Evolutionary conservation across 1,140 invertebrate species (phyloP).

Genomic region (Aphelenchoides avenae): DNA sequence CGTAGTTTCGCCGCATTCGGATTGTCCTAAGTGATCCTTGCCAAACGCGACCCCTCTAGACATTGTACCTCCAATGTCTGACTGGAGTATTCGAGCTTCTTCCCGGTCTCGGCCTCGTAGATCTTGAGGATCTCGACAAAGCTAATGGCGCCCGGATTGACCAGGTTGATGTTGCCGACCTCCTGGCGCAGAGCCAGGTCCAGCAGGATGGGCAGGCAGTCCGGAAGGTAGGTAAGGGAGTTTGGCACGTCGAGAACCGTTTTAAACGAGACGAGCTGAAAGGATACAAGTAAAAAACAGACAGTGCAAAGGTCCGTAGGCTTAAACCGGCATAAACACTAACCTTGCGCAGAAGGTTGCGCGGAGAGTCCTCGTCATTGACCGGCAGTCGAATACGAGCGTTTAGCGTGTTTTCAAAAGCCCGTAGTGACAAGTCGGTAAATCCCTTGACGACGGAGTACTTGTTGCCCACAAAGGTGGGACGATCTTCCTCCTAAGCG

Average conservation of each 20-base stretch:
- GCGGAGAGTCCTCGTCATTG: slow-evolving; percentile 28
- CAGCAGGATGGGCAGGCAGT: slow-evolving; percentile 33
- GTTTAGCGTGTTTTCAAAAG: slow-evolving; percentile 35
- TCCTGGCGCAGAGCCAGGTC: slow-evolving; percentile 22
- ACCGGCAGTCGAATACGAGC: slow-evolving; percentile 39
- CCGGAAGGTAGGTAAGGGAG: slow-evolving; percentile 33
- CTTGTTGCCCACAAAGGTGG: slow-evolving; percentile 32
- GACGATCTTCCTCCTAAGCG: slow-evolving; percentile 30
- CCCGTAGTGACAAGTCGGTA: slow-evolving; percentile 27
- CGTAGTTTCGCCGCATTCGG: too few relatives aligned
- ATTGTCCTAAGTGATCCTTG: too few relatives aligned
- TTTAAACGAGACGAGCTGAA: slow-evolving; percentile 31
- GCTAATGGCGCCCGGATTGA: slow-evolving; percentile 29
- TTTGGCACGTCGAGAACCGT: slow-evolving; percentile 35
- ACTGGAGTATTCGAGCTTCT: slow-evolving; percentile 15
- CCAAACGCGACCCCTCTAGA: too few relatives aligned
- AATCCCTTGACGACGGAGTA: slow-evolving; percentile 40
- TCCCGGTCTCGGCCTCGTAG: slow-evolving; percentile 18
- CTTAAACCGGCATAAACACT: not conserved
- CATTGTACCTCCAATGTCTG: too few relatives aligned
- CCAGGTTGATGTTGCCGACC: slow-evolving; percentile 28
- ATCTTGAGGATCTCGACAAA: slow-evolving; percentile 24
- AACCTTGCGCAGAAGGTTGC: slow-evolving; percentile 31
- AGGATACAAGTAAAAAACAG: not conserved
- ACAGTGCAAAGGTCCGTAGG: too few relatives aligned